phyloP scores from a whole-genome alignment of 1,140 invertebrate genomes.

The Helicorthomorpha holstii region DNA sequence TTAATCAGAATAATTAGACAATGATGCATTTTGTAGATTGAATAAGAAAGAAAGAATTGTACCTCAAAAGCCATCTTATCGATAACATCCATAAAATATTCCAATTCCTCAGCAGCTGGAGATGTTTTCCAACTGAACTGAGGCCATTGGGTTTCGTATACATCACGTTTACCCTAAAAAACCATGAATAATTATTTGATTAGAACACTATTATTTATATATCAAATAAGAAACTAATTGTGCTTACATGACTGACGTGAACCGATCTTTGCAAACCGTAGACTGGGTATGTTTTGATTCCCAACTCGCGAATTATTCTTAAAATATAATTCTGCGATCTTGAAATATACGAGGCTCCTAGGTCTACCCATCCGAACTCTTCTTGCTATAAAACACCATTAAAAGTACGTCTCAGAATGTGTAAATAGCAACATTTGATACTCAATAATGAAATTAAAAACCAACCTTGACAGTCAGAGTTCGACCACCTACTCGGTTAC shows the following conservation, averaged over 20 bases:
- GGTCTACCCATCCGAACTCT: conserved; percentile 17
- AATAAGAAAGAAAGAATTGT: not conserved
- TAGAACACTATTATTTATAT: not conserved
- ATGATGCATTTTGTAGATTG: not conserved
- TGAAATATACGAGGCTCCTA: conserved; percentile 20
- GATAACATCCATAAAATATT: conserved; percentile 14
- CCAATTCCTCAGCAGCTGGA: conserved; percentile 11
- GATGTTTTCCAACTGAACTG: conserved; percentile 5
- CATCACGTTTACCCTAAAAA: conserved; percentile 9
- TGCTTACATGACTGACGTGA: conserved; percentile 15
- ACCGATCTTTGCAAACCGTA: conserved; percentile 14
- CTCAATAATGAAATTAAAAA: not conserved
- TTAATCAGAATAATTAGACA: not conserved
- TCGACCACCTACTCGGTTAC: conserved; percentile 1
- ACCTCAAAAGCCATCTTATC: conserved; percentile 18
- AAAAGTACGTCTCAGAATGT: not conserved
- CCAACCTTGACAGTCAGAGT: not conserved
- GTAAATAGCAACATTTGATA: not conserved
- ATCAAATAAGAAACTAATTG: not conserved
- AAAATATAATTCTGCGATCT: conserved; percentile 16
- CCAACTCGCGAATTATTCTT: conserved; percentile 22
- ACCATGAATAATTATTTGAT: conserved; percentile 6
- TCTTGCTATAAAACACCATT: not conserved
- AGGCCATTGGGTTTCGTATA: conserved; percentile 9
- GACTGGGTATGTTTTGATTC: conserved; percentile 21